phyloP scores from a whole-genome alignment of 2,888 invertebrate species.

The Hydropsyche betteni region DNA sequence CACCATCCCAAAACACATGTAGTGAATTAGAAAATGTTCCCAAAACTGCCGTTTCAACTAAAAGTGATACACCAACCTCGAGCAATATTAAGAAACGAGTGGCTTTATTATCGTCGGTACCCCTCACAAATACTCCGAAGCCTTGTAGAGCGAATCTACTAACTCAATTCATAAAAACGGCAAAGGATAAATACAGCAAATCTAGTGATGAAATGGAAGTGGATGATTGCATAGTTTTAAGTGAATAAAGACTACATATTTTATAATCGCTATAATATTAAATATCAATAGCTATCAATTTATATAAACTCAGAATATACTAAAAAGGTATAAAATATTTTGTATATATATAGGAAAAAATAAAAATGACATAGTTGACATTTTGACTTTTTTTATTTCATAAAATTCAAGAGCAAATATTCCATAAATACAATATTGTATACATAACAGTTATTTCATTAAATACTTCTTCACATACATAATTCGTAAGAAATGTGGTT shows the following conservation, averaged over 20 bases:
- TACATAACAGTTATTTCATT: constrained; percentile 45
- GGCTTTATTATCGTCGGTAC: constrained; percentile 58
- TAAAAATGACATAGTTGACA: constrained; percentile 22
- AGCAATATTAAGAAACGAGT: constrained; percentile 55
- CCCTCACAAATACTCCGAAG: constrained; percentile 56
- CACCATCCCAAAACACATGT: neutral
- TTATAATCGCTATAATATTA: too few relatives aligned
- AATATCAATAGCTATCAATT: neutral
- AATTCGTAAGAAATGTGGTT: constrained; percentile 47
- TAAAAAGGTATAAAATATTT: constrained; percentile 8
- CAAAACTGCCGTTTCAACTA: neutral
- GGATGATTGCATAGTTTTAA: constrained; percentile 46
- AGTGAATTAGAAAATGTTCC: neutral
- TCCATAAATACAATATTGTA: constrained; percentile 47
- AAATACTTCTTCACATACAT: constrained; percentile 47
- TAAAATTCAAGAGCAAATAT: constrained; percentile 50
- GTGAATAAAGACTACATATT: constrained; percentile 39
- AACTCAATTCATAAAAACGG: constrained; percentile 61
- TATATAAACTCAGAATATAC: neutral
- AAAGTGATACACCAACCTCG: neutral
- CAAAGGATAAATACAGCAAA: constrained; percentile 26
- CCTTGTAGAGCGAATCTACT: constrained; percentile 58
- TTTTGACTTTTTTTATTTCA: constrained; percentile 43
- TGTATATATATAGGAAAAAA: constrained; percentile 4
- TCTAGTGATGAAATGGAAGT: neutral